Base-by-base conservation (phyloP, 1,140 invertebrate species). In the Sitophilus oryzae region DNA sequence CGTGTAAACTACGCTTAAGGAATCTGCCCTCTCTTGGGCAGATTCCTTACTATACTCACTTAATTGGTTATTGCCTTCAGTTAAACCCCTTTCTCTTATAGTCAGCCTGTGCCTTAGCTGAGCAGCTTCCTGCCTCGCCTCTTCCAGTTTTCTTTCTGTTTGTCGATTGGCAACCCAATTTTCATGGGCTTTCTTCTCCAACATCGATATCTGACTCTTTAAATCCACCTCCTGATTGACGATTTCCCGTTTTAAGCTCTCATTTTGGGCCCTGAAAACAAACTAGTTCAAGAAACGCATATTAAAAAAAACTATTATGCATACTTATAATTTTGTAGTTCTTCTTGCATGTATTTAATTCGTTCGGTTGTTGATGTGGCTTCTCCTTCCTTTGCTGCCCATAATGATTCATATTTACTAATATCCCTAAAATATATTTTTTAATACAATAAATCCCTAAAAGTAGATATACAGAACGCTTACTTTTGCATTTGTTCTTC, bases 401-500 rank as follows among this genome's bases (percentile, higher is more conserved):
- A 90, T 51, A 89, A 71, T 11, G 86, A 79, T 74, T 93, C 89
- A 69, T 94, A 89, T 59, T 86, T 76, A 63, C 77, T 83, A 9
- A 90, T 71, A 72, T 90, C 85, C 64, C 86, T 88, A 58, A 1
- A 48, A 22, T 4, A 14, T 30, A 38, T 19, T 21, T 23, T 42
- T 37, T 21, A 18, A 20, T 23, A 44, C 3, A 9, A 41, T 20
- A 8, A n/a, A 4, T 9, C 34, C 1, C 1, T 16, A 11, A 46
- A 18, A 6, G 18, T 53, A 18, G 15, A 15, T 19, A 36, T 21
- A 50, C 47, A 41, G 43, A 67, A n/a, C n/a, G n/a, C 69, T 75
- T 75, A 89, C 89, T 89, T 91, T 69, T 91, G 82, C 19, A 91
- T 73, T 70, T 92, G 84, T 15, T 82, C 77, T 74, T 94, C 91